Percentiles rank a stretch among this genome's conserved stretches.
Conservation (phyloP, 2,797 vertebrate genomes). For the Anabacerthia variegaticeps region DNA sequence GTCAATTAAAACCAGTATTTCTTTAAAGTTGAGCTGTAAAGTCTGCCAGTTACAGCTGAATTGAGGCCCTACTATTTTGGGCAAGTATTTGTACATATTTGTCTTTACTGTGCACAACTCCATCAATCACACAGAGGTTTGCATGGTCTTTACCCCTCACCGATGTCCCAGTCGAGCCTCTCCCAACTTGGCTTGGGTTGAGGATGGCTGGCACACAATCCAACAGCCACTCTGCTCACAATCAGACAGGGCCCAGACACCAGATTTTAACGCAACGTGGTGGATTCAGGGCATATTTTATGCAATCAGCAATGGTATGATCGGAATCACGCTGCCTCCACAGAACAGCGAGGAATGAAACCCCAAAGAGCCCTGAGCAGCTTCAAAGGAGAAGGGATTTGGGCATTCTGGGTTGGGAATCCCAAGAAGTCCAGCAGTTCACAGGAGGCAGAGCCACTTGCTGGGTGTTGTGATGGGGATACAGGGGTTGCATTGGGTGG, state of each 20-base stretch:
- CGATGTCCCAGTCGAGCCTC: slow-evolving; percentile 42
- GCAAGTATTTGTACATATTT: slow-evolving; percentile 58
- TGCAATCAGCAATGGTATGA: slow-evolving; percentile 69
- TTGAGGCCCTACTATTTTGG: slow-evolving; percentile 46
- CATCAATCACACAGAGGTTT: slow-evolving; percentile 55
- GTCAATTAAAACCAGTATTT: slow-evolving; percentile 61
- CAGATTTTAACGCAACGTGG: slow-evolving; percentile 52
- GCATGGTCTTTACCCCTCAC: slow-evolving; percentile 53
- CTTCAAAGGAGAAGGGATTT: neutral
- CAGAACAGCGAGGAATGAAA: neutral
- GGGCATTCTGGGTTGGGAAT: neutral
- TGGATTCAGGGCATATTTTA: slow-evolving; percentile 68
- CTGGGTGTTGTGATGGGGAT: fast-evolving
- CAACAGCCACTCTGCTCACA: slow-evolving; percentile 46
- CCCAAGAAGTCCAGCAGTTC: neutral
- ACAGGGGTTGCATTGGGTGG: neutral
- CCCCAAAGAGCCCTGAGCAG: neutral
- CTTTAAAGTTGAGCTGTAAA: slow-evolving; percentile 39
- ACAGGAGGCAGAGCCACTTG: neutral
- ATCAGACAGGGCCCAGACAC: slow-evolving; percentile 64
- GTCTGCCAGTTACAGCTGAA: slow-evolving; percentile 52
- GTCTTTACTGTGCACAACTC: slow-evolving; percentile 30
- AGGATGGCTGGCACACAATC: slow-evolving; percentile 26
- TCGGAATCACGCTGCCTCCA: slow-evolving; percentile 53
- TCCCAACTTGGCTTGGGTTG: slow-evolving; percentile 34